Base-by-base conservation (phyloP, 2,113 vertebrate species). In the Loxodonta africana region DNA sequence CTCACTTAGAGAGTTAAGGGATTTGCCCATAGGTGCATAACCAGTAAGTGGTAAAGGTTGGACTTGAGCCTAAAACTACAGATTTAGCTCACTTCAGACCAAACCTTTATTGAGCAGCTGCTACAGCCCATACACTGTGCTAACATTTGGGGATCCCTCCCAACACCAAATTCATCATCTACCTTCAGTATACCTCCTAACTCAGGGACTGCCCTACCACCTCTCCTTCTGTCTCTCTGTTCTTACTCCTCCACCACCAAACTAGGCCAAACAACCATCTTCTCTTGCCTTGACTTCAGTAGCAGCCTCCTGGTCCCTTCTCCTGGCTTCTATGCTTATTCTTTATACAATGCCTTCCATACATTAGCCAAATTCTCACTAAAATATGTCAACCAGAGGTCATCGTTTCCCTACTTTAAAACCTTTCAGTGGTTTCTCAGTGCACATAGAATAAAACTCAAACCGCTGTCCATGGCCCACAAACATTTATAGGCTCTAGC, bases 391-490 rank as follows among this genome's bases (percentile, higher is more conserved):
- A 89, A n/a, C 6, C 21, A 30, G 53, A 69, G 67, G 0, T 28
- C 17, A 14, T 82, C 33, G 44, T 33, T 63, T 93, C 30, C 57
- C 33, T 44, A 37, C n/a, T 20, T 37, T 51, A 11, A 84, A 73
- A 83, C 5, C 6, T 21, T 76, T 53, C 1, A 7, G 21, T 37
- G 3, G 7, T 30, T 86, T 53, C 26, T 23, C 85, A 0, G 2
- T 15, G 1, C 30, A 1, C 20, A 28, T 2, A 23, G 53, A 41
- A 10, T n/a, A 86, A 69, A 71, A 44, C 21, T 30, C 23, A 44
- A 71, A 62, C 2, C 2, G 17, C 11, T 0, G 3, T 7, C 28
- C 8, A 65, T 2, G 14, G 3, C 18, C 1, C 6, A 1, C 2
- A 41, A 44, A 3, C 63, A 48, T 65, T 90, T 80, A 63, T 12